Evolutionary conservation across 2,797 vertebrate species (phyloP), one percentile per base, ranked within the genome.

Genomic region (Amazona ochrocephala): DNA sequence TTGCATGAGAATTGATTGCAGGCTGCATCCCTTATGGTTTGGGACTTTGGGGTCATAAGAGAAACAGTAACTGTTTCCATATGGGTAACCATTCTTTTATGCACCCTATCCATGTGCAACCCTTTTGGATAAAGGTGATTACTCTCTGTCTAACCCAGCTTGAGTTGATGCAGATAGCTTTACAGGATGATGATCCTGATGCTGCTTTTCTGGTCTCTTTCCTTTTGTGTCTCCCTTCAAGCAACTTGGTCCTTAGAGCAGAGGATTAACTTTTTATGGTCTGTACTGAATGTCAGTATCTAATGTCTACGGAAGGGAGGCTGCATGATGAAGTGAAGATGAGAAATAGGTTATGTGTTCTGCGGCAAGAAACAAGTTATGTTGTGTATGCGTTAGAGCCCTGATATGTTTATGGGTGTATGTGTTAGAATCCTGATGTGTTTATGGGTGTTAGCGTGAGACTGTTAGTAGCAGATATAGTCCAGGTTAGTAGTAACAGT

Each of bases 41-140:
- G 48, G 29, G 22, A 32, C 50, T 84, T 34, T 5, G 18, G 23
- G 27, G 30, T 26, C 7, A 1, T 72, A 42, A 71, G 20, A 83
- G 24, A 24, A 72, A 75, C 61, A 9, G 17, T 27, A 39, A 18
- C 24, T 44, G 9, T 47, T 51, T 53, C 39, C 29, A 1, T 47
- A 1, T 17, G 53, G 14, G 11, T 70, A 11, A 13, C 42, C 3
- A 1, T 54, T 71, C 24, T 78, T 10, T 32, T 54, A 7, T 0
- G 1, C 4, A 10, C 13, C 26, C 7, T 51, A 20, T 34, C 22
- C 41, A 16, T 0, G 2, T 10, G 30, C 30, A 64, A 11, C 37
- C 48, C 11, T 5, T 67, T 41, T 73, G 27, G 50, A 30, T 82
- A 50, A 62, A 83, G 19, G 11, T 29, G 27, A 5, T 41, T 80